Evolutionary conservation across 2,113 vertebrate species (phyloP), one percentile per base, ranked within the genome.

Genomic region (Macquaria australasica): DNA sequence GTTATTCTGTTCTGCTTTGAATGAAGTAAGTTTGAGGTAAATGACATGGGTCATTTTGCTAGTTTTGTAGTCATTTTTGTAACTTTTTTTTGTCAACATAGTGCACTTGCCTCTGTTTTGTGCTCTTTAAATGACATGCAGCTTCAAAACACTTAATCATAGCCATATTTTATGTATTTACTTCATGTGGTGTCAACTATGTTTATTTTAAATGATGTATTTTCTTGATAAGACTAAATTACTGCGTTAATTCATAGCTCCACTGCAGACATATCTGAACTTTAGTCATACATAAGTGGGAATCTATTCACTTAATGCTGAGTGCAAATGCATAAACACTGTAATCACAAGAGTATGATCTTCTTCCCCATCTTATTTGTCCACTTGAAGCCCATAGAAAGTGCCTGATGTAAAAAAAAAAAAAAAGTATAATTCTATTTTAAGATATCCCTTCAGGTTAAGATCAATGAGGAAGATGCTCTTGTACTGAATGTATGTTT

Each of bases 151-250:
- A 68, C 53, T 66, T 34, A 75, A 78, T 59, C 41, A 75, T 45
- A 88, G 87, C 80, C 77, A 85, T 87, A 75, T 85, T 84, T 71
- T 20, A 53, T 43, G 23, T 25, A 63, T 73, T 73, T 39, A 25
- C 21, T 67, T 64, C 21, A 81, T 63, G 11, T 43, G 50, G 12
- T 73, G 58, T 83, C 79, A 75, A 53, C 3, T 41, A 20, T 69
- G 37, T 75, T 50, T 71, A 21, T 87, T 87, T 81, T n/a, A 68
- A 83, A 81, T 71, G 0, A 72, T 84, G 53, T 81, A 4, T 82
- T 74, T 58, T 55, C 15, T 23, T 62, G 10, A 70, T 20, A 51
- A 63, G 9, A 34, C 37, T 64, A 66, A 50, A 73, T 82, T 8
- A 20, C 21, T 68, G 34, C 25, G 15, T 62, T 70, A 59, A 86